These are phyloP conservation scores for Coptodon bakossiorum DNA, from an alignment of 2,113 vertebrate species.

Conservation along the genomic window DNA sequence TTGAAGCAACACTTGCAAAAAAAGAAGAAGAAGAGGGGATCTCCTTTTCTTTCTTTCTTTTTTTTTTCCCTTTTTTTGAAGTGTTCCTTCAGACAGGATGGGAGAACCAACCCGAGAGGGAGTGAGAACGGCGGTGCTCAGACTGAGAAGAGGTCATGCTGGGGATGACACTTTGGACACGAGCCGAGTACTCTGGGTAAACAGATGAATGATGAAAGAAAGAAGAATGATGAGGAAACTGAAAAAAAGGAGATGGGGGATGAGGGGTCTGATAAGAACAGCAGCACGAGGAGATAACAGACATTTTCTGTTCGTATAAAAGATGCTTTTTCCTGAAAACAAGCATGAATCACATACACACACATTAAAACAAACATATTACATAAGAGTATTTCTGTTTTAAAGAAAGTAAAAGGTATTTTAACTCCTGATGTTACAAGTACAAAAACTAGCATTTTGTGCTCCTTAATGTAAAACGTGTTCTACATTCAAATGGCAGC, in stretches of 20 bases:
- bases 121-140: slow-evolving; percentile 80
- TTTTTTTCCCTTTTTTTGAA: not conserved
- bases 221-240: slow-evolving; percentile 58
- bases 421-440: not conserved
- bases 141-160: slow-evolving; percentile 70
- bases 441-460: not conserved
- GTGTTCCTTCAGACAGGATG: slow-evolving; percentile 24
- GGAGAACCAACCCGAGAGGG: slow-evolving; percentile 84
- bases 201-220: slow-evolving; percentile 53
- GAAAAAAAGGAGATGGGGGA: slow-evolving; percentile 11
- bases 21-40: not conserved
- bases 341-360: not conserved
- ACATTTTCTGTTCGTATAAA: not conserved
- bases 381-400: not conserved
- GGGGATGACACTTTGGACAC: slow-evolving; percentile 76
- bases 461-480: not conserved
- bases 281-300: not conserved
- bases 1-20: slow-evolving; percentile 20
- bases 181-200: slow-evolving; percentile 88
- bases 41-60: not conserved
- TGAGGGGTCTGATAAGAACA: not conserved
- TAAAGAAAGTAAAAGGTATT: not conserved
- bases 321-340: not conserved
- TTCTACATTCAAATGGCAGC: not conserved
- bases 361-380: not conserved